A percentile compares a stretch with the other conserved stretches of the same genome.
Evolutionary conservation across 2,797 vertebrate species (phyloP).

Genomic region (Heliangelus exortis): DNA sequence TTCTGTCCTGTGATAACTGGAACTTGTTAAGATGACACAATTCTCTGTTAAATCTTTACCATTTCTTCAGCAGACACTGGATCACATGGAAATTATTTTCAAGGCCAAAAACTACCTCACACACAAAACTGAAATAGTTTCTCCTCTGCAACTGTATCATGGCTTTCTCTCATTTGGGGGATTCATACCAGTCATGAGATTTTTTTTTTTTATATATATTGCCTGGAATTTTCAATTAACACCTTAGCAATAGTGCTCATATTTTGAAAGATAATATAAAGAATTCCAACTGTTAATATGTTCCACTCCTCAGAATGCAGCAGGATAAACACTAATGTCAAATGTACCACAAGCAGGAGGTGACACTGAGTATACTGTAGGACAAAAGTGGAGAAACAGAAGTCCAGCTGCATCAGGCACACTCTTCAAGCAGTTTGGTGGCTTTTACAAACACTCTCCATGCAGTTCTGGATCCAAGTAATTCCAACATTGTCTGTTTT

Average conservation of each 20-base stretch:
- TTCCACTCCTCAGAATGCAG: background rate
- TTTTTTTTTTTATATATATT: background rate
- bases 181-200: background rate
- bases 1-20: background rate
- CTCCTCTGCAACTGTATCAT: background rate
- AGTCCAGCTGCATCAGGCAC: slow-evolving; percentile 6
- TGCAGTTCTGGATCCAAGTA: slow-evolving; percentile 37
- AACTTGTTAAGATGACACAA: background rate
- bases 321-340: background rate
- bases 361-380: background rate
- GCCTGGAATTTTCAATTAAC: background rate
- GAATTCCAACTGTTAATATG: background rate
- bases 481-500: slow-evolving; percentile 33
- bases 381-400: background rate
- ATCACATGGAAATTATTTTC: background rate
- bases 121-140: background rate
- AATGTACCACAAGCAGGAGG: rapidly evolving
- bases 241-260: background rate
- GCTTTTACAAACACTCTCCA: slow-evolving; percentile 31
- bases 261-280: background rate
- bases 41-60: background rate
- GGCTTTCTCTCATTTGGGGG: background rate
- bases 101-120: background rate
- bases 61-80: background rate
- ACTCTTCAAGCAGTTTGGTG: background rate